These are phyloP conservation scores for Stomatorhinus walkeri DNA, from an alignment of 2,797 vertebrate genomes.

Conservation along the genomic window DNA sequence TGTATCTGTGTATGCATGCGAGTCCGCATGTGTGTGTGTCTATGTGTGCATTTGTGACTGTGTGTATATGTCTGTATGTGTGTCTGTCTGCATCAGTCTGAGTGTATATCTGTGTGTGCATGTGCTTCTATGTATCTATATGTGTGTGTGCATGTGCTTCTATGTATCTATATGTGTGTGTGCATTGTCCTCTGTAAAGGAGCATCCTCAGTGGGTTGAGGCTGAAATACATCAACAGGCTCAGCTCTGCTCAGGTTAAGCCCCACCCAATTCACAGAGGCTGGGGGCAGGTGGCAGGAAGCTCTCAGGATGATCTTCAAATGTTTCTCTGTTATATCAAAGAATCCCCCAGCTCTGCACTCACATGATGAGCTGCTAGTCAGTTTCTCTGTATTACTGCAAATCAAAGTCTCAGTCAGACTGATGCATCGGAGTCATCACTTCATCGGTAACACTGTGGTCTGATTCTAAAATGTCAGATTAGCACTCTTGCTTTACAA, in stretches of 20 bases:
- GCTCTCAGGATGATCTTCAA: neutral
- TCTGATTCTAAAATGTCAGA: neutral
- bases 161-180: neutral
- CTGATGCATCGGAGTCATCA: neutral
- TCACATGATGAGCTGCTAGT: neutral
- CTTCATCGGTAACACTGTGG: neutral
- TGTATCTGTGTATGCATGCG: neutral
- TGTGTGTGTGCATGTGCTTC: neutral
- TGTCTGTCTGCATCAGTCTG: neutral
- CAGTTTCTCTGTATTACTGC: neutral
- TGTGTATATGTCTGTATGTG: neutral
- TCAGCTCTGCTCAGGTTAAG: neutral
- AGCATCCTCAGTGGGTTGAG: neutral
- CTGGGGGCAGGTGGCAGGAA: neutral
- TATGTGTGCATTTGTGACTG: neutral
- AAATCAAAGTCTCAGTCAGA: constrained; percentile 1
- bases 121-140: too few species aligned
- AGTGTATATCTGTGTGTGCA: neutral
- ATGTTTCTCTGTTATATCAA: neutral
- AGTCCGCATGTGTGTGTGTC: too few species aligned
- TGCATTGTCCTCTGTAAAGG: neutral
- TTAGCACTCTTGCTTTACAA: neutral
- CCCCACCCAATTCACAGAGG: neutral
- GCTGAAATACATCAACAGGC: neutral
- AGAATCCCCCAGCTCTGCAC: neutral